These are phyloP conservation scores for Gallinago nigripennis DNA, from an alignment of 2,797 vertebrate species.

Conservation along the genomic window DNA sequence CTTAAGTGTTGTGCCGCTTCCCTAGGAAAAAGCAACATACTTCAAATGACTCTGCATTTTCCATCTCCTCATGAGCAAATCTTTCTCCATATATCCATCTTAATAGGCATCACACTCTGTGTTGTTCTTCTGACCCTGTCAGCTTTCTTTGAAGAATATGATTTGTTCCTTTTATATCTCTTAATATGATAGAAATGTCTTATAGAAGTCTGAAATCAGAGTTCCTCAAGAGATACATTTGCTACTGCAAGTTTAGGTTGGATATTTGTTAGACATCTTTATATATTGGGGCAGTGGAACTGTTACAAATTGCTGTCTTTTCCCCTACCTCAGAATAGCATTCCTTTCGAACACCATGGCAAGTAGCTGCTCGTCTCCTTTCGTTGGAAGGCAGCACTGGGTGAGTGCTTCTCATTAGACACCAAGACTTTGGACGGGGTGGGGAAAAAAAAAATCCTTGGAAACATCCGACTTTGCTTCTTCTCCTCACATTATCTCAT, in stretches of 20 bases:
- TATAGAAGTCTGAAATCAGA: neutral
- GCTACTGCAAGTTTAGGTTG: conserved; percentile 9
- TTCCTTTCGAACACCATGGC: conserved; percentile 97
- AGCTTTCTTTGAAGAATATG: conserved; percentile 9
- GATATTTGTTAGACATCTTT: conserved; percentile 44
- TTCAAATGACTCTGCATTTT: conserved; percentile 5
- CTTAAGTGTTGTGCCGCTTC: neutral
- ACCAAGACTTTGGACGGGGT: conserved; percentile 47
- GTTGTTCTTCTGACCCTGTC: neutral
- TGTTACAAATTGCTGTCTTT: conserved; percentile 83
- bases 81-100: neutral
- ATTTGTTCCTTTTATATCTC: conserved; percentile 15
- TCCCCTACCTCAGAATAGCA: conserved; percentile 95
- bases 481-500: neutral
- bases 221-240: conserved; percentile 17
- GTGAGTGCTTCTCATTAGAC: conserved; percentile 84
- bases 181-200: neutral
- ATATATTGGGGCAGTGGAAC: conserved; percentile 46
- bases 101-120: conserved; percentile 7
- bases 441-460: conserved; percentile 26
- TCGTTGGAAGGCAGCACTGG: conserved; percentile 89
- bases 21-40: neutral
- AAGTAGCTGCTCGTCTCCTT: conserved; percentile 92
- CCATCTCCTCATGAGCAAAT: neutral
- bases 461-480: neutral